A percentile compares a stretch with the other conserved stretches of the same genome.
Evolutionary conservation across 2,888 invertebrate genomes (phyloP).

Genomic region (Hirtodrosophila confusa): DNA sequence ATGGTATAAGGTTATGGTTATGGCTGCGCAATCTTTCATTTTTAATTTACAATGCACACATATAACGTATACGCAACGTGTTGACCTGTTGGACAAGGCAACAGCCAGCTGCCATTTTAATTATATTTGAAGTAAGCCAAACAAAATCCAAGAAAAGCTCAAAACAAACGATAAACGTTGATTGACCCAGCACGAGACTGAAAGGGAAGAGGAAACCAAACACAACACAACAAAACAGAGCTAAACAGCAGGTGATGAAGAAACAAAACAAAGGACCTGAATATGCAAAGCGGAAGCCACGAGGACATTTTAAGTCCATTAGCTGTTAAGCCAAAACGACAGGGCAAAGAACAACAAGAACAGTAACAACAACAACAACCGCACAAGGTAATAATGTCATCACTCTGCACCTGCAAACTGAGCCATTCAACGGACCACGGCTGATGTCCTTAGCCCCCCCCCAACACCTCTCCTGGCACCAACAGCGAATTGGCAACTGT

Average conservation of each 20-base stretch:
- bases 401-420: conserved; percentile 54
- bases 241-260: conserved; percentile 22
- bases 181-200: conserved; percentile 32
- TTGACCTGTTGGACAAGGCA: conserved; percentile 18
- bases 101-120: conserved; percentile 37
- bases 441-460: background rate
- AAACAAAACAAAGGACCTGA: conserved; percentile 11
- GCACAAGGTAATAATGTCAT: conserved; percentile 62
- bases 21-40: background rate
- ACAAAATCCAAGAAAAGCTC: conserved; percentile 42
- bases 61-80: conserved; percentile 14
- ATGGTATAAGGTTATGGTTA: too few relatives aligned
- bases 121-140: conserved; percentile 40
- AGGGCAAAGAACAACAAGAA: conserved; percentile 25
- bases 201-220: background rate
- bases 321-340: conserved; percentile 61
- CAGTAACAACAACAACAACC: conserved; percentile 23
- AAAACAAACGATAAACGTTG: conserved; percentile 51
- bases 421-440: conserved; percentile 42
- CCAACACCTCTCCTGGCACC: conserved; percentile 3
- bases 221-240: conserved; percentile 8
- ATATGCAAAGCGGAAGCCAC: conserved; percentile 49
- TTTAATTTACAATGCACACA: background rate
- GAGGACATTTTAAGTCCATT: conserved; percentile 68
- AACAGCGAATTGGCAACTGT: conserved; percentile 42